Percentiles rank a stretch among this genome's conserved stretches.
phyloP scores from a whole-genome alignment of 2,888 invertebrate genomes.

The Drosophila barbarae region DNA sequence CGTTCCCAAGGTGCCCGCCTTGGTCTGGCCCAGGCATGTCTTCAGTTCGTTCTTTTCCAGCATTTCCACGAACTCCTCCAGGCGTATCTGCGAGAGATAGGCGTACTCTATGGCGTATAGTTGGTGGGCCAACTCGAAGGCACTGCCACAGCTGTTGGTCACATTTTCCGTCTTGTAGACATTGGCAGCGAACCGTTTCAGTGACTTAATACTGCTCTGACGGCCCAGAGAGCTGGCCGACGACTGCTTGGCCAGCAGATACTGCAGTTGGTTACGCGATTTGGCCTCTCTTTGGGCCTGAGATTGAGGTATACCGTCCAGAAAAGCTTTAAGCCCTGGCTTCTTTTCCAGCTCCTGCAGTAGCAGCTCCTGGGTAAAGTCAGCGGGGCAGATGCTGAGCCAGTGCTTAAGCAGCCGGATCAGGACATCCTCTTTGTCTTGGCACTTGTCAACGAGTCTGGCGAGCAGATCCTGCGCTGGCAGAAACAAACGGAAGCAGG shows the following conservation, averaged over 20 bases:
- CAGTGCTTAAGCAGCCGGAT: conserved; percentile 88
- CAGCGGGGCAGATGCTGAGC: conserved; percentile 96
- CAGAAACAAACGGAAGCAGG: conserved; percentile 49
- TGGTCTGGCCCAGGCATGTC: conserved; percentile 80
- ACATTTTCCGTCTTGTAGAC: conserved; percentile 79
- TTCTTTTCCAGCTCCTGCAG: conserved; percentile 92
- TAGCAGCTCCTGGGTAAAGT: conserved; percentile 94
- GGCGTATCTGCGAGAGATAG: conserved; percentile 94
- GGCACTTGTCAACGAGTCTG: conserved; percentile 85
- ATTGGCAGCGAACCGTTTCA: conserved; percentile 78
- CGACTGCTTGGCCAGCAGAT: conserved; percentile 50
- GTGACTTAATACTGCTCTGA: conserved; percentile 73
- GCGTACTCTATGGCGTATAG: conserved; percentile 95
- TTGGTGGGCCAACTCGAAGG: conserved; percentile 92
- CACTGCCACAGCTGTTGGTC: conserved; percentile 87
- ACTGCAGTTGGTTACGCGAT: conserved; percentile 80
- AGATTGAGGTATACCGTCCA: conserved; percentile 80
- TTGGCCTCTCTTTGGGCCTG: conserved; percentile 24
- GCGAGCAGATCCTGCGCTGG: conserved; percentile 90
- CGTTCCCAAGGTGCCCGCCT: conserved; percentile 85
- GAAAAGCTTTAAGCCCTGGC: conserved; percentile 85
- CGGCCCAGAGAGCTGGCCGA: conserved; percentile 58
- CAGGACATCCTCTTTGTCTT: conserved; percentile 78
- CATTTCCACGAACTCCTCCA: conserved; percentile 96
- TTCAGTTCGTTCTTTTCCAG: conserved; percentile 86